Base-by-base conservation (phyloP, 1,140 invertebrate genomes). In the Brachionus rotundiformis region DNA sequence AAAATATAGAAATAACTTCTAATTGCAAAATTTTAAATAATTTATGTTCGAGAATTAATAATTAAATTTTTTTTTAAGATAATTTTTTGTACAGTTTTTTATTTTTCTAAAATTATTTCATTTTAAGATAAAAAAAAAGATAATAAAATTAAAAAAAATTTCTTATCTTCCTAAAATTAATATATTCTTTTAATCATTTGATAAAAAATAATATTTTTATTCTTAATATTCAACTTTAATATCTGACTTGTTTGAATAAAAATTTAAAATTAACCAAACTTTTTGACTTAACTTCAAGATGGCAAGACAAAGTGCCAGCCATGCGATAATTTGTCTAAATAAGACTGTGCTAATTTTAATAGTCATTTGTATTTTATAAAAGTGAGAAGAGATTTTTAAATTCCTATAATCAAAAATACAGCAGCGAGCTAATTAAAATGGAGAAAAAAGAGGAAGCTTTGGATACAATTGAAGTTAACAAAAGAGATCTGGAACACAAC, bases 11-110 rank as follows among this genome's bases (percentile, higher is more conserved):
- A 54, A 49, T 19, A 54, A 54, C 16, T 0, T 54, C 47, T 54
- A 54, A 54, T 54, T 54, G 19, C 47, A 54, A 54, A 54, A 54
- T 54, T 54, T 54, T 19, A 54, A 54, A 54, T 54, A 54, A 54
- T 54, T 54, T 54, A 54, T 54, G 47, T 54, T 54, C 13, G 7
- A 10, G 13, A 39, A 39, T 2, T 39, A 2, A 39, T 39, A 10
- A 39, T 54, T 54, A 54, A 54, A 54, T 19, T 54, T 25, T 8
- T 63, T 27, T 29, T 63, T 27, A 29, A 19, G 47, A 23, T 54
- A 54, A 19, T 23, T n/a, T n/a, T n/a, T n/a, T n/a, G n/a, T n/a
- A n/a, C n/a, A n/a, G n/a, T n/a, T n/a, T n/a, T n/a, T n/a, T n/a
- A n/a, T n/a, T n/a, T n/a, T n/a, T n/a, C n/a, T n/a, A n/a, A n/a